These are phyloP conservation scores for Helicorthomorpha holstii DNA, from an alignment of 1,140 invertebrate species.

Conservation along the genomic window DNA sequence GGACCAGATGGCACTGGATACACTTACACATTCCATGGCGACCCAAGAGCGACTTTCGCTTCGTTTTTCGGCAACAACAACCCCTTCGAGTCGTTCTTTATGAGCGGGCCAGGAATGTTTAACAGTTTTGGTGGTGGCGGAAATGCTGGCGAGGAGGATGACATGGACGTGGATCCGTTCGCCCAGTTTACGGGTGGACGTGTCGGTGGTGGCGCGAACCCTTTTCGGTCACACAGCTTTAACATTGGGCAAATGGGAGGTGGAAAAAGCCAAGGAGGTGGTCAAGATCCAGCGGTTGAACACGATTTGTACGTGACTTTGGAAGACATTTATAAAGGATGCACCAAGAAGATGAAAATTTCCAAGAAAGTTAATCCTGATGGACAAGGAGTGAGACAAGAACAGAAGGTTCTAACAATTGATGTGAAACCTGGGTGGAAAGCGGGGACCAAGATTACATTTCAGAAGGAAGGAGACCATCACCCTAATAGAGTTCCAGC, in stretches of 20 bases:
- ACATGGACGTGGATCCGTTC: slow-evolving; percentile 54
- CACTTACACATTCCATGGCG: slow-evolving; percentile 72
- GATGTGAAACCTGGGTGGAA: slow-evolving; percentile 99
- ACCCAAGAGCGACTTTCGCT: slow-evolving; percentile 79
- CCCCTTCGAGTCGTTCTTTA: slow-evolving; percentile 49
- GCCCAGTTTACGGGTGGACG: slow-evolving; percentile 26
- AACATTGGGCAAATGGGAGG: slow-evolving; percentile 30
- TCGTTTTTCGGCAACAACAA: slow-evolving; percentile 71
- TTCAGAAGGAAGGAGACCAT: slow-evolving; percentile 96
- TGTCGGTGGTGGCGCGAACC: no score
- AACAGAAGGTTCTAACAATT: slow-evolving; percentile 96
- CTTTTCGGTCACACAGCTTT: slow-evolving; percentile 79
- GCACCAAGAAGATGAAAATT: slow-evolving; percentile 99
- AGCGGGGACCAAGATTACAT: slow-evolving; percentile 96
- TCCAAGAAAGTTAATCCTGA: slow-evolving; percentile 68
- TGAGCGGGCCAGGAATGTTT: slow-evolving; percentile 35
- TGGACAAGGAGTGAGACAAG: slow-evolving; percentile 64
- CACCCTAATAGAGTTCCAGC: slow-evolving; percentile 89
- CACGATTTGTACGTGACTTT: slow-evolving; percentile 90
- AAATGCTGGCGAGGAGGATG: slow-evolving; percentile 61
- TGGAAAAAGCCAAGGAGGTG: slow-evolving; percentile 1
- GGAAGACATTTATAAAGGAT: slow-evolving; percentile 78
- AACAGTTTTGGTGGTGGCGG: slow-evolving; percentile 22
- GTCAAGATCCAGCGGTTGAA: slow-evolving; percentile 79
- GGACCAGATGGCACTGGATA: slow-evolving; percentile 31